A percentile compares a stretch with the other conserved stretches of the same genome.
Conservation (phyloP, 2,113 vertebrate genomes). For the Calypte anna region DNA sequence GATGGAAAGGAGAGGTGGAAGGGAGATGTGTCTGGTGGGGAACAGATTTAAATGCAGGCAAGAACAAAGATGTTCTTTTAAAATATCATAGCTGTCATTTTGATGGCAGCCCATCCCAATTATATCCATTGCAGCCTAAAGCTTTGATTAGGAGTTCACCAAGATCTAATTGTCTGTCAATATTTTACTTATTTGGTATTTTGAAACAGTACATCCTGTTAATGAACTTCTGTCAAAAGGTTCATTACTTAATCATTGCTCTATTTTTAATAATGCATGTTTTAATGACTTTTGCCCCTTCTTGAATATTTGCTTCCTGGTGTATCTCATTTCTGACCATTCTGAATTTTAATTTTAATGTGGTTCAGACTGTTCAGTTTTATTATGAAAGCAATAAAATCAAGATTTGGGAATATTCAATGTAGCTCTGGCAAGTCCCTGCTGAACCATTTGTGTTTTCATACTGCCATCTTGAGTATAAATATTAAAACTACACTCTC, state of each 20-base stretch:
- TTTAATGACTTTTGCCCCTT: neutral
- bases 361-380: neutral
- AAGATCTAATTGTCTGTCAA: neutral
- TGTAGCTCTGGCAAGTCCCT: neutral
- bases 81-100: neutral
- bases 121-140: neutral
- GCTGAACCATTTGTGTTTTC: neutral
- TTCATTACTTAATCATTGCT: neutral
- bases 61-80: neutral
- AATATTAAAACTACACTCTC: neutral
- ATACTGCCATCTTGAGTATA: conserved; percentile 61
- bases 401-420: neutral
- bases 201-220: neutral
- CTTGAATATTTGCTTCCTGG: neutral
- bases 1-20: neutral
- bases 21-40: neutral
- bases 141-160: neutral
- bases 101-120: neutral
- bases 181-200: neutral
- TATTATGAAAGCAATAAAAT: neutral
- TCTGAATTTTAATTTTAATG: neutral
- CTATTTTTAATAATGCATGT: neutral
- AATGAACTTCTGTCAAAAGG: neutral
- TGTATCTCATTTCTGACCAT: neutral
- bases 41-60: neutral